phyloP scores from a whole-genome alignment of 2,797 vertebrate species.

The Syngnathus acus region DNA sequence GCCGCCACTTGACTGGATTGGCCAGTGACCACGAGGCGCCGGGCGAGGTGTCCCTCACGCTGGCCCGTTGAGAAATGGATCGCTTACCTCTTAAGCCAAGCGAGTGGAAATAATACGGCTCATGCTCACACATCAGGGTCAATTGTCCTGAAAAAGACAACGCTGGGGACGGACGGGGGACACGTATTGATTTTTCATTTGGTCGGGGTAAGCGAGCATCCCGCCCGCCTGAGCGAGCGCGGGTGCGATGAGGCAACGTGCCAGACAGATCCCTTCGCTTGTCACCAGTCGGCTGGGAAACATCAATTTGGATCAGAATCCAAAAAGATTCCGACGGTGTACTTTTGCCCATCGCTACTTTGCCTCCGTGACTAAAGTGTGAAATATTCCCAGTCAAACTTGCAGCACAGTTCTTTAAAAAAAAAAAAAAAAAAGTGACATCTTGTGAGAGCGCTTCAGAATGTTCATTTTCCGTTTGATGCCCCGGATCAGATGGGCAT shows the following conservation, averaged over 20 bases:
- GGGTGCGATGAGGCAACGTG: conserved; percentile 64
- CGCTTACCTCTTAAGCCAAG: conserved; percentile 61
- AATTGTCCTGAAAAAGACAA: conserved; percentile 66
- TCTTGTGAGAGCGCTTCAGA: not conserved
- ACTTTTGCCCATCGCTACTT: no score
- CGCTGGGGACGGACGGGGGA: conserved; percentile 43
- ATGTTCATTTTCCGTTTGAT: not conserved
- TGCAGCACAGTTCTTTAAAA: not conserved
- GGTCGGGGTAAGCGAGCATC: conserved; percentile 69
- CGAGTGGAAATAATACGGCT: conserved; percentile 69
- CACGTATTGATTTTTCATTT: conserved; percentile 73
- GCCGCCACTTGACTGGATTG: conserved; percentile 63
- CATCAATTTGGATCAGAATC: no score
- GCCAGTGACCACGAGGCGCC: conserved; percentile 52
- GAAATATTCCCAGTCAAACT: not conserved
- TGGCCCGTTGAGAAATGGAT: conserved; percentile 57
- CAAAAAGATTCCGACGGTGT: no score
- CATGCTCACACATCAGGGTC: conserved; percentile 66
- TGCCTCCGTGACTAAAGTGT: no score
- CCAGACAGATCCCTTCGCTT: conserved; percentile 44
- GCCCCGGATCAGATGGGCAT: conserved; percentile 50
- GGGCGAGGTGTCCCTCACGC: conserved; percentile 38
- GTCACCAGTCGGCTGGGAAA: conserved; percentile 41
- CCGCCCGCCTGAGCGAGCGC: conserved; percentile 52
- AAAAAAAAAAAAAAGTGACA: not conserved